Conservation (phyloP, 2,888 invertebrate species). For the Ischnus inquisitorius region DNA sequence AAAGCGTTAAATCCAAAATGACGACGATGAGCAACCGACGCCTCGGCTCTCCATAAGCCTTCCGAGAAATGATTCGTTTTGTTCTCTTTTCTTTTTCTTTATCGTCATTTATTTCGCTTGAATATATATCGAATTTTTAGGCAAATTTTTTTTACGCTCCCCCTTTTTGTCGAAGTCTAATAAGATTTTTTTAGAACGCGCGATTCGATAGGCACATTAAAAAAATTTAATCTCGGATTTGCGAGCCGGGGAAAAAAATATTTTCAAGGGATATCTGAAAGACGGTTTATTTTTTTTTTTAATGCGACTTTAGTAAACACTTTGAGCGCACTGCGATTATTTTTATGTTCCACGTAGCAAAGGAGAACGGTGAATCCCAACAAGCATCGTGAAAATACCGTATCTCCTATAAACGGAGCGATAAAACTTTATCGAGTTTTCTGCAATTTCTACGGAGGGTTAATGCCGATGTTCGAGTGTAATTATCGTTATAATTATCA, state of each 20-base stretch:
- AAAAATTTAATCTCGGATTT: not conserved
- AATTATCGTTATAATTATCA: not conserved
- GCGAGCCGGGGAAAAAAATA: no score
- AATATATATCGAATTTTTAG: not conserved
- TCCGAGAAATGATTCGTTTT: conserved; percentile 57
- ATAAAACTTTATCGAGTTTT: no score
- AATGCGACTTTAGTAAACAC: no score
- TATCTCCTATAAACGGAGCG: no score
- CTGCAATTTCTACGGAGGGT: no score
- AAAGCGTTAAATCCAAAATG: conserved; percentile 61
- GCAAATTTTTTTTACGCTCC: not conserved
- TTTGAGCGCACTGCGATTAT: no score
- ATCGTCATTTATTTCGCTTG: not conserved
- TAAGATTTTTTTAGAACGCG: not conserved
- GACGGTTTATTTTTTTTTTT: no score
- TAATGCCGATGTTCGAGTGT: not conserved
- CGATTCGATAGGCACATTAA: not conserved
- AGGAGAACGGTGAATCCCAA: no score
- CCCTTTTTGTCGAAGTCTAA: not conserved
- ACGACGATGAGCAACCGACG: conserved; percentile 54
- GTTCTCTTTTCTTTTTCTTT: conserved; percentile 21
- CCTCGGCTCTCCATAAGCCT: conserved; percentile 57
- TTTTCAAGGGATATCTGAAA: no score
- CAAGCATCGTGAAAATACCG: no score
- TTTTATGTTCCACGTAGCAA: no score